These are phyloP conservation scores for Balaeniceps rex DNA, from an alignment of 2,113 vertebrate genomes.

Conservation along the genomic window DNA sequence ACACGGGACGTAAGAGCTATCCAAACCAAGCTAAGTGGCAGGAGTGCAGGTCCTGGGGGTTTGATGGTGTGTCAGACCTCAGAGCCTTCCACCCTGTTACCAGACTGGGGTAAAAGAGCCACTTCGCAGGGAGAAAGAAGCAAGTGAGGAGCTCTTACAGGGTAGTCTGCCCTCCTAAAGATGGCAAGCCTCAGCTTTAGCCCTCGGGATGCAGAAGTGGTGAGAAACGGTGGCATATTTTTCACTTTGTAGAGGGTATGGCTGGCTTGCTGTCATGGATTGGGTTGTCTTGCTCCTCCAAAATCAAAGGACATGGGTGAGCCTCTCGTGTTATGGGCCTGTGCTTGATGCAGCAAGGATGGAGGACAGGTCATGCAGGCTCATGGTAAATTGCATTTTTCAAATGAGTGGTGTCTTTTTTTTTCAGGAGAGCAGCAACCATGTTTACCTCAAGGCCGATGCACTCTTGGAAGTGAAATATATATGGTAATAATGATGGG, in stretches of 20 bases:
- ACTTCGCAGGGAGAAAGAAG: background rate
- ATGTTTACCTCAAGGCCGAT: slow-evolving; percentile 2
- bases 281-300: background rate
- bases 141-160: background rate
- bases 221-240: background rate
- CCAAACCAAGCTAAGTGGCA: background rate
- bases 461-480: slow-evolving; percentile 18
- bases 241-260: background rate
- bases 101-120: background rate
- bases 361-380: background rate
- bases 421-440: background rate
- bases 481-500: background rate
- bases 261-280: background rate
- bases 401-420: background rate
- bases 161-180: background rate
- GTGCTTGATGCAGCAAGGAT: background rate
- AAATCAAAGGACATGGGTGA: background rate
- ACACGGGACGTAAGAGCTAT: background rate
- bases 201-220: background rate
- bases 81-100: background rate
- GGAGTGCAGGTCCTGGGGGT: background rate
- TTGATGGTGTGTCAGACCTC: background rate
- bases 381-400: background rate
- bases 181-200: background rate
- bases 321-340: background rate